Evolutionary conservation across 2,113 vertebrate genomes (phyloP).

Genomic region (Suricata suricatta): DNA sequence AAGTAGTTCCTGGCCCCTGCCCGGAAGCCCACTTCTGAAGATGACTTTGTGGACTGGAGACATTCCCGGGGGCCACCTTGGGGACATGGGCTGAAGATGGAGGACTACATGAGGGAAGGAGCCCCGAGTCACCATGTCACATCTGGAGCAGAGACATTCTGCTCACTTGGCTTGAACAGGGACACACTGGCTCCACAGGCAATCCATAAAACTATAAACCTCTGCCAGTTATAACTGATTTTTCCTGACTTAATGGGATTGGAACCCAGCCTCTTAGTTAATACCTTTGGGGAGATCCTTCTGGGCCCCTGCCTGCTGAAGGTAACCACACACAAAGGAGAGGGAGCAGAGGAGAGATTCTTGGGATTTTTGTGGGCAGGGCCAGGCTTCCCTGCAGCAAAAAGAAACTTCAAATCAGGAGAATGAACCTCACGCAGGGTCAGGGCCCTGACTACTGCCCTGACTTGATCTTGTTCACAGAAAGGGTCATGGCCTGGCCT

Average conservation of each 20-base stretch:
- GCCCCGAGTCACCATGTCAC: neutral
- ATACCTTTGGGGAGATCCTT: neutral
- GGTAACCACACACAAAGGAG: neutral
- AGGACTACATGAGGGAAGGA: neutral
- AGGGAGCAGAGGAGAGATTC: neutral
- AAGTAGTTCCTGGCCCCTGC: neutral
- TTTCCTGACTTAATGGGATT: neutral
- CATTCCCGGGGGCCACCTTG: neutral
- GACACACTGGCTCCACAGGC: neutral
- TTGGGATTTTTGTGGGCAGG: neutral
- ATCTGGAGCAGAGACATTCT: neutral
- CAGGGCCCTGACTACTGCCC: neutral
- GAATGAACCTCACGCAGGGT: neutral
- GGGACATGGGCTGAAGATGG: neutral
- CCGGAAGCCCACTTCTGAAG: neutral
- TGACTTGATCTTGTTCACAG: neutral
- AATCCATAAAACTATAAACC: neutral
- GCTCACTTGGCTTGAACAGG: neutral
- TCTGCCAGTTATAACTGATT: neutral
- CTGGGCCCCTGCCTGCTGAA: neutral
- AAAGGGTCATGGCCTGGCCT: neutral
- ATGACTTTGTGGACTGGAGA: neutral
- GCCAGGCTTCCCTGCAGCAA: neutral
- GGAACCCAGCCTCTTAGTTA: neutral
- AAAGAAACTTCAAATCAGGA: neutral